phyloP scores from a whole-genome alignment of 2,113 vertebrate genomes.

The Piprites chloris region DNA sequence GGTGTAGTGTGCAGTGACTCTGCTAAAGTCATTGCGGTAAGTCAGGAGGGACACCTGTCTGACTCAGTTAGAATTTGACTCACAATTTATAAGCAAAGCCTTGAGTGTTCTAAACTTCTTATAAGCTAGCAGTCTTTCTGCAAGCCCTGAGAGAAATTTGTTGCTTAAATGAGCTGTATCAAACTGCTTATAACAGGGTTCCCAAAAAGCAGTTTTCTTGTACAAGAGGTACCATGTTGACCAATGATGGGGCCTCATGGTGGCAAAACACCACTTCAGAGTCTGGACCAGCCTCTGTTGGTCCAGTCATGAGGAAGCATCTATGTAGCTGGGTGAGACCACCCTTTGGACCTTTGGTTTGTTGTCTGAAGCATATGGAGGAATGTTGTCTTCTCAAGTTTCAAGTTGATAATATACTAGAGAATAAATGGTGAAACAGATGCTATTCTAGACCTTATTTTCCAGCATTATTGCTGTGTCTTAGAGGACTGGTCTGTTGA shows the following conservation, averaged over 20 bases:
- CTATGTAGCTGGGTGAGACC: neutral
- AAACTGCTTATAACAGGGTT: neutral
- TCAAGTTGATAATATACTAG: neutral
- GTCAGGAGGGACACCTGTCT: neutral
- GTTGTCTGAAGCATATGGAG: neutral
- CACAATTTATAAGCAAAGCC: neutral
- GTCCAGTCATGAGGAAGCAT: neutral
- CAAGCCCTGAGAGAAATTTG: neutral
- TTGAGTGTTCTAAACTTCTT: neutral
- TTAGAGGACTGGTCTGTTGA: neutral
- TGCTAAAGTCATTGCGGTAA: accelerated
- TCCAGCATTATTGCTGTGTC: neutral
- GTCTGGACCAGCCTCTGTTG: neutral
- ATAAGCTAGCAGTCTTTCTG: neutral
- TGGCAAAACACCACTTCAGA: neutral
- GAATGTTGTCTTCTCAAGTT: accelerated
- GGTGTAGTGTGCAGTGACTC: neutral
- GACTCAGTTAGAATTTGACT: neutral
- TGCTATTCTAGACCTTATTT: neutral
- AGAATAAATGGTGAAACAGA: neutral
- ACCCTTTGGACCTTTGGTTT: neutral
- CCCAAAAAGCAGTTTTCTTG: neutral
- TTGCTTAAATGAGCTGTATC: neutral
- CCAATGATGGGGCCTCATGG: accelerated
- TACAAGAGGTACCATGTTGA: neutral